Conservation (phyloP, 2,113 vertebrate species). For the Jaculus jaculus region DNA sequence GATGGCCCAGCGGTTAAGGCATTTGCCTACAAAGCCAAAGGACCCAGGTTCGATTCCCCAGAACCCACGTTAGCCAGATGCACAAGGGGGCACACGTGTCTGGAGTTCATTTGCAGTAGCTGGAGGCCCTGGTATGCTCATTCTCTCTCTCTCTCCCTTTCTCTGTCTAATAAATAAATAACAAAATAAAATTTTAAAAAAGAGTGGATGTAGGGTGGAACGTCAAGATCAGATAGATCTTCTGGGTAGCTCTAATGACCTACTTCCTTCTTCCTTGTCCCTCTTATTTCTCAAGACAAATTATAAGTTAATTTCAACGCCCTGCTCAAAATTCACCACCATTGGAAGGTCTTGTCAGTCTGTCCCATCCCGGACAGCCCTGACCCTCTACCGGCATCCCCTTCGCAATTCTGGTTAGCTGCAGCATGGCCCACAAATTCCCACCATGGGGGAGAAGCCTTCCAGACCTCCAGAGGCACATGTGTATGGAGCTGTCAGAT, state of each 20-base stretch:
- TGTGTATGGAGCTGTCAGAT: background rate
- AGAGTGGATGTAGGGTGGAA: background rate
- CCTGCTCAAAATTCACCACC: background rate
- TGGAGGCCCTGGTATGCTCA: no score
- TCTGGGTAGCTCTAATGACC: background rate
- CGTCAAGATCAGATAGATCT: background rate
- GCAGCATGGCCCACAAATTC: background rate
- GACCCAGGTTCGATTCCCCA: no score
- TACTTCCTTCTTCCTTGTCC: background rate
- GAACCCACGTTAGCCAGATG: no score
- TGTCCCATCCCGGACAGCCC: background rate
- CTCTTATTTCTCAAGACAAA: background rate
- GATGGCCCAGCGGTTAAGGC: no score
- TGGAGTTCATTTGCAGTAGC: no score
- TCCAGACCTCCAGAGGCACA: background rate
- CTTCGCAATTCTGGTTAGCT: background rate
- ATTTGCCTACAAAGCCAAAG: no score
- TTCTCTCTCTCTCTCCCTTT: no score
- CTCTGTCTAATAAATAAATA: no score
- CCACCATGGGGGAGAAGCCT: background rate
- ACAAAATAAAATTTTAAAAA: no score
- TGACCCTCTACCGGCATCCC: background rate
- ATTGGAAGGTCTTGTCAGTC: background rate
- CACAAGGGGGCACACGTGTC: no score
- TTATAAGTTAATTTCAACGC: background rate